Evolutionary conservation across 1,140 invertebrate species (phyloP).

Genomic region (Zaprionus kolodkinae): DNA sequence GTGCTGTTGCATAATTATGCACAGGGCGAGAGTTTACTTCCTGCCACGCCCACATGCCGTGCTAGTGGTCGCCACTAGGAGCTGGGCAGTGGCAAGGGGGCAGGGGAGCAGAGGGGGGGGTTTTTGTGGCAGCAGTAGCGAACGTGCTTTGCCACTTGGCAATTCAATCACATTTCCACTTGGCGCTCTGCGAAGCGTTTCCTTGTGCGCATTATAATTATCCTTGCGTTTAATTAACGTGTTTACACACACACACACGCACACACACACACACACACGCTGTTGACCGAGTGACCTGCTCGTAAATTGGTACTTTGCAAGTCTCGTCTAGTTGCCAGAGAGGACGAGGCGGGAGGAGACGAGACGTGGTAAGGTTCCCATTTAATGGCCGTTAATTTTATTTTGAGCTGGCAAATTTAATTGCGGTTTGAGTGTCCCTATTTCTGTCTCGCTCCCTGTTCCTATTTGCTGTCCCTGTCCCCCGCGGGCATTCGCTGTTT

Average conservation of each 20-base stretch:
- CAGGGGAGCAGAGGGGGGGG: no score
- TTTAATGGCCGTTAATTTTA: constrained; percentile 58
- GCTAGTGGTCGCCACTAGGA: neutral
- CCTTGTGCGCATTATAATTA: constrained; percentile 59
- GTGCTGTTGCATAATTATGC: constrained; percentile 57
- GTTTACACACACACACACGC: constrained; percentile 40
- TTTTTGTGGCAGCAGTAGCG: no score
- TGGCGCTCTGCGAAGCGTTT: constrained; percentile 33
- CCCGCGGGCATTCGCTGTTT: neutral
- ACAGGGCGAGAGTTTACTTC: constrained; percentile 21
- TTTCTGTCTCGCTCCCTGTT: neutral
- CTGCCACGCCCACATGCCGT: constrained; percentile 25
- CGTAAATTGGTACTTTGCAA: constrained; percentile 32
- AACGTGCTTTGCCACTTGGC: constrained; percentile 39
- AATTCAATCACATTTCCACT: constrained; percentile 49
- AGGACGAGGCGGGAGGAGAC: neutral
- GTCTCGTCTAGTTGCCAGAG: constrained; percentile 23
- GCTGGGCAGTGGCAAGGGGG: neutral
- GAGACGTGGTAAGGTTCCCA: neutral
- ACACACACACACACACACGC: constrained; percentile 1
- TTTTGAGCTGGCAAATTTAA: constrained; percentile 54
- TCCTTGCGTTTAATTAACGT: constrained; percentile 62
- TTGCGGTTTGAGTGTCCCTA: constrained; percentile 39
- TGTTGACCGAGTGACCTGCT: constrained; percentile 55
- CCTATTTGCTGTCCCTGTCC: neutral